phyloP scores from a whole-genome alignment of 2,797 vertebrate species.

The Eospalax fontanierii region DNA sequence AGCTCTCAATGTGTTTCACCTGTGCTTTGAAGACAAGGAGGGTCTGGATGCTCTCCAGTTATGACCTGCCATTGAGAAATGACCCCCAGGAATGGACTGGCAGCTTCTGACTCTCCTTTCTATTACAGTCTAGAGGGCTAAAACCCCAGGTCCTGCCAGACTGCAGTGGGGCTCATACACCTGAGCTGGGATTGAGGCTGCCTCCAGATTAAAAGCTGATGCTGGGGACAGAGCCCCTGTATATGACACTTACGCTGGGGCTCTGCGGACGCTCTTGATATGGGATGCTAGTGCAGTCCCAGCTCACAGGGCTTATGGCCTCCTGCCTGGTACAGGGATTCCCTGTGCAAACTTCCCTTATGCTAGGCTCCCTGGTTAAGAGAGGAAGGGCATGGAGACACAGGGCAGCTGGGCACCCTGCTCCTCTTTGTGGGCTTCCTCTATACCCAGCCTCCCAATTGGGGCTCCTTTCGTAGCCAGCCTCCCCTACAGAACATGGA shows the following conservation, averaged over 20 bases:
- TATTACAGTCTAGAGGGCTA: neutral
- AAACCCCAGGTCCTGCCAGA: accelerated
- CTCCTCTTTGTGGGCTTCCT: accelerated
- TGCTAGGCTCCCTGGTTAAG: neutral
- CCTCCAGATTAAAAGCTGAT: neutral
- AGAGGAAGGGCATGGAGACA: neutral
- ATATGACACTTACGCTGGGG: accelerated
- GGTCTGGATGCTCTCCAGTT: accelerated
- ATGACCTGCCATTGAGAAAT: neutral
- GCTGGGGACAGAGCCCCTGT: accelerated
- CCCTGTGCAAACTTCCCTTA: neutral
- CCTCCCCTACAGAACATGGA: accelerated
- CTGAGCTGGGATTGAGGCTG: neutral
- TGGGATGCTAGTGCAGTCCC: neutral
- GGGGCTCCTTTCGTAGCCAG: accelerated
- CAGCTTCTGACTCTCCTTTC: neutral
- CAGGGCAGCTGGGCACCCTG: neutral
- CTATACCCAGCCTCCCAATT: accelerated
- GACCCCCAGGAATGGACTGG: too few species aligned
- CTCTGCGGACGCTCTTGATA: neutral
- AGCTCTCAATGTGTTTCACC: neutral
- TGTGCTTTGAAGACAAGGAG: neutral
- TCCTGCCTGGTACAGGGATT: accelerated
- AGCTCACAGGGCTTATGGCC: neutral
- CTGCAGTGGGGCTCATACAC: neutral